A percentile compares a stretch with the other conserved stretches of the same genome.
Conservation (phyloP, 2,888 invertebrate species). For the Agapostemon virescens region DNA sequence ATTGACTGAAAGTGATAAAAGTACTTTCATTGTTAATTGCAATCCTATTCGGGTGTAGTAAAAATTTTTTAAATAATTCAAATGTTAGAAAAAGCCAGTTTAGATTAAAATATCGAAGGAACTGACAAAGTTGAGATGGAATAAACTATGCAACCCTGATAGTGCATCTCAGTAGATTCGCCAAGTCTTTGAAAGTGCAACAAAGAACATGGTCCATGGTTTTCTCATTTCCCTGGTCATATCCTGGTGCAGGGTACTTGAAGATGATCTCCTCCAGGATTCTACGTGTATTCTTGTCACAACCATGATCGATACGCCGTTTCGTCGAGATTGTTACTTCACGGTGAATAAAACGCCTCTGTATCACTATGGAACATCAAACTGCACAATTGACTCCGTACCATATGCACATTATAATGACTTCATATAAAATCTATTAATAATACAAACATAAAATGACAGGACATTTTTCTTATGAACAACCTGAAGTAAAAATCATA, state of each 20-base stretch:
- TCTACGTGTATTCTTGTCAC: conserved; percentile 8
- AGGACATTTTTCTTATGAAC: too few relatives aligned
- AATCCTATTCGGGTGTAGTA: too few relatives aligned
- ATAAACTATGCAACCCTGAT: neutral
- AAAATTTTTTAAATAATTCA: too few relatives aligned
- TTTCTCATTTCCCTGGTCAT: conserved; percentile 55
- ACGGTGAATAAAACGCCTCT: neutral
- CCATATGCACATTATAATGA: neutral
- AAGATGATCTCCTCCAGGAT: neutral
- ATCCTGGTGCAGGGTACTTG: conserved; percentile 35
- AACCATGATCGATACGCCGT: conserved; percentile 8
- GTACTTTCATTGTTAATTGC: too few relatives aligned
- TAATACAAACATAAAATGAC: too few relatives aligned
- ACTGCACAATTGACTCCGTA: neutral
- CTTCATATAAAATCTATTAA: too few relatives aligned
- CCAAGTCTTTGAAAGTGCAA: conserved; percentile 20
- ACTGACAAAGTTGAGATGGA: neutral
- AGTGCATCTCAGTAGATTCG: neutral
- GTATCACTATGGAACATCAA: neutral
- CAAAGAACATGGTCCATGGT: conserved; percentile 18
- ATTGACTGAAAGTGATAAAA: neutral
- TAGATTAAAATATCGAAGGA: neutral
- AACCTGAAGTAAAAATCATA: too few relatives aligned
- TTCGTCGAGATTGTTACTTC: neutral
- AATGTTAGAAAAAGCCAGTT: neutral